These are phyloP conservation scores for Trichopoda pennipes DNA, from an alignment of 2,888 invertebrate species.

Conservation along the genomic window DNA sequence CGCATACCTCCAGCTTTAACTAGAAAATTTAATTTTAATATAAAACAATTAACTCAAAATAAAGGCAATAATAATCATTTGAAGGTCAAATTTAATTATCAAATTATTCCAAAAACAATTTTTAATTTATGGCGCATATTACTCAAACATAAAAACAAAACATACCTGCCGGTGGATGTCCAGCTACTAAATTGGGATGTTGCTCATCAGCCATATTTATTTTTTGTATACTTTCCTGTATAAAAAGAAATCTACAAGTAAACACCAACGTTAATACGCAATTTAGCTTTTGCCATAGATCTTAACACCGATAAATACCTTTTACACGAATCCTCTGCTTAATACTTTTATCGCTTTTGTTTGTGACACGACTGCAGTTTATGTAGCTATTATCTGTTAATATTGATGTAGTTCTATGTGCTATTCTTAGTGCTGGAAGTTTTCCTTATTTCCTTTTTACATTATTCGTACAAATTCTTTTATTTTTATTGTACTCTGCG, in stretches of 20 bases:
- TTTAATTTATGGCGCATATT: slow-evolving; percentile 46
- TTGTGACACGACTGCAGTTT: slow-evolving; percentile 76
- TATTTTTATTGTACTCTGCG: too few relatives aligned
- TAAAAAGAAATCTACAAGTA: not conserved
- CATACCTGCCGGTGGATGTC: slow-evolving; percentile 95
- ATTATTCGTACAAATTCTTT: slow-evolving; percentile 12
- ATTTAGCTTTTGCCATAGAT: too few relatives aligned
- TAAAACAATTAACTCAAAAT: not conserved
- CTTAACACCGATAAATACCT: too few relatives aligned
- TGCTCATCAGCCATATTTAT: slow-evolving; percentile 83
- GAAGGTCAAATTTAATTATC: slow-evolving; percentile 44
- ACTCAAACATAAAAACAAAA: not conserved
- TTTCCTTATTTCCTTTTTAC: slow-evolving; percentile 47
- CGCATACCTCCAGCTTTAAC: slow-evolving; percentile 97
- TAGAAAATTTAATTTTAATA: slow-evolving; percentile 76
- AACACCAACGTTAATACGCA: not conserved
- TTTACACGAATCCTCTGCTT: not conserved
- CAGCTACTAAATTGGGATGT: slow-evolving; percentile 89
- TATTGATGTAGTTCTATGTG: slow-evolving; percentile 25
- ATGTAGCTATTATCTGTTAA: slow-evolving; percentile 35
- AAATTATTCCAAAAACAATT: slow-evolving; percentile 4
- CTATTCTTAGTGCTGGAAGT: slow-evolving; percentile 36
- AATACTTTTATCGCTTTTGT: slow-evolving; percentile 39
- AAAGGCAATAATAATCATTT: slow-evolving; percentile 11
- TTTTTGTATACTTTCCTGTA: not conserved